Base-by-base conservation (phyloP, 2,797 vertebrate species). In the Neostethus bicornis region DNA sequence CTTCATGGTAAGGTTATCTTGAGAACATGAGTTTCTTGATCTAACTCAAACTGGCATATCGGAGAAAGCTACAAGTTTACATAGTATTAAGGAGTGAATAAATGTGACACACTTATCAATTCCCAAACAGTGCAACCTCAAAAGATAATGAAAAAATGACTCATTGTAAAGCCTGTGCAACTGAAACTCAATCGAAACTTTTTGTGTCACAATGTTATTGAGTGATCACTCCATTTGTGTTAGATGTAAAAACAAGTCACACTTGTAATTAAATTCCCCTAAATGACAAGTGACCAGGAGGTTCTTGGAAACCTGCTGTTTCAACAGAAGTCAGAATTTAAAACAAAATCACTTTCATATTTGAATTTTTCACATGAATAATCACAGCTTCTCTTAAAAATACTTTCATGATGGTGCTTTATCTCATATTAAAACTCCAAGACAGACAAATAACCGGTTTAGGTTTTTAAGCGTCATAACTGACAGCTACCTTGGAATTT, bases 391-490 rank as follows among this genome's bases (percentile, higher is more conserved):
- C 21, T 25, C 10, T 3, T 9, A n/a, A 42, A 1, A 37, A 7
- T 1, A 4, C 1, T 2, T 45, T 58, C 20, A 16, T 51, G 39
- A 65, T 32, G 0, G 6, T 37, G 12, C 32, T 25, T 51, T 4
- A 34, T 32, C 37, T 52, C 20, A 32, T 16, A 45, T 45, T 50
- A 32, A 14, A 17, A 31, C 7, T 9, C 38, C 21, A 9, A 20
- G 65, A 20, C 14, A 1, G 43, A 38, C 20, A 10, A 55, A 57
- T 1, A 77, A 84, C 83, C 43, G 56, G 78, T 87, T 76, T 62
- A 9, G 48, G 20, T 2, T 8, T 41, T 1, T 7, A 16, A 19
- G 52, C 47, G 42, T 11, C 34, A 55, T 44, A 47, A 65, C 39
- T 16, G 35, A 68, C 55, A n/a, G n/a, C n/a, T 77, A 66, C 14